Conservation (phyloP, 2,113 vertebrate species). For the Vulpes lagopus region DNA sequence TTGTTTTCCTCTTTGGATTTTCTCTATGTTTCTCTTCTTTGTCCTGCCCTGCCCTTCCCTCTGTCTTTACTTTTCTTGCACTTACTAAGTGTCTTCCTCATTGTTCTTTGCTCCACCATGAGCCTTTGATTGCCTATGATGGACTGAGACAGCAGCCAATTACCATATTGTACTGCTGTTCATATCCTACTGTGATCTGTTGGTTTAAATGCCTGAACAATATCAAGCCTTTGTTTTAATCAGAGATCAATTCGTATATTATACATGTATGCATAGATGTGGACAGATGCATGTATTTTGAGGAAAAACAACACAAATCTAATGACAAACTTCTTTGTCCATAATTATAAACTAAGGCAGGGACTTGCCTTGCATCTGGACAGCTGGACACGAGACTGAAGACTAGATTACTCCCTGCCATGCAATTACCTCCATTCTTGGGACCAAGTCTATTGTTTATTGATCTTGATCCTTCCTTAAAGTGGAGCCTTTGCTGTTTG, state of each 20-base stretch:
- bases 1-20: neutral
- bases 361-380: slow-evolving; percentile 49
- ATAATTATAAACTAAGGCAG: slow-evolving; percentile 71
- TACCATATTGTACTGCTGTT: slow-evolving; percentile 30
- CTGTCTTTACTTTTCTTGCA: neutral
- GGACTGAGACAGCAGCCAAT: slow-evolving; percentile 48
- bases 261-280: neutral
- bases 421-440: slow-evolving; percentile 59
- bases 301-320: slow-evolving; percentile 44
- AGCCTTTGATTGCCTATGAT: slow-evolving; percentile 17
- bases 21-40: neutral
- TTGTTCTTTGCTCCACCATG: neutral
- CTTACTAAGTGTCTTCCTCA: slow-evolving; percentile 38
- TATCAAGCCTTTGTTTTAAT: slow-evolving; percentile 33
- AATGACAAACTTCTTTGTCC: slow-evolving; percentile 62
- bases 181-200: slow-evolving; percentile 20
- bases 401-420: slow-evolving; percentile 63
- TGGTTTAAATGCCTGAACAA: slow-evolving; percentile 43
- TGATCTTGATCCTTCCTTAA: slow-evolving; percentile 61
- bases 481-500: slow-evolving; percentile 42
- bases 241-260: neutral
- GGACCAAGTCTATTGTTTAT: slow-evolving; percentile 67
- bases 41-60: neutral
- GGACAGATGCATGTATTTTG: neutral
- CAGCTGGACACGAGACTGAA: slow-evolving; percentile 65